A percentile compares a stretch with the other conserved stretches of the same genome.
These are phyloP conservation scores for Peromyscus eremicus DNA, from an alignment of 2,797 vertebrate species.

Conservation along the genomic window DNA sequence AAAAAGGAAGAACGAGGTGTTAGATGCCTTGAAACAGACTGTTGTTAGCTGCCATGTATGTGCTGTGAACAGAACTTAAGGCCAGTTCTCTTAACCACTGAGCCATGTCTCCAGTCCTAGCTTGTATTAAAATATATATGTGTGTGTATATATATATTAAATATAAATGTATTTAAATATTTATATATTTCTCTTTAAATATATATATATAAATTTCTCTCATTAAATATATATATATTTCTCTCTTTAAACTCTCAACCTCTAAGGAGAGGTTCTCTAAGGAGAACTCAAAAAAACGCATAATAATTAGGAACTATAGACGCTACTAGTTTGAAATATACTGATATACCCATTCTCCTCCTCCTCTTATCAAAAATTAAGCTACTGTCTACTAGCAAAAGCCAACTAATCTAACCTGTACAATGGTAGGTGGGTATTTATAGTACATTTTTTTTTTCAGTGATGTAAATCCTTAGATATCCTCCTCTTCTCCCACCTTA, in stretches of 20 bases:
- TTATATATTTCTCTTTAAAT: no score
- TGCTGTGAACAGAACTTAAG: not conserved
- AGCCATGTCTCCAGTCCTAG: not conserved
- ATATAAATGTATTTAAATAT: no score
- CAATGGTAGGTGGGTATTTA: not conserved
- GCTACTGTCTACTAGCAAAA: conserved; percentile 23
- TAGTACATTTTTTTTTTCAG: conserved; percentile 27
- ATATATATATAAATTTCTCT: no score
- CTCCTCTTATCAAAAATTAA: conserved; percentile 39
- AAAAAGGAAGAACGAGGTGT: not conserved
- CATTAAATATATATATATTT: no score
- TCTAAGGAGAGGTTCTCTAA: no score
- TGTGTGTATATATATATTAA: no score
- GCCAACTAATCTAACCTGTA: conserved; percentile 40
- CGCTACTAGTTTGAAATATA: conserved; percentile 40
- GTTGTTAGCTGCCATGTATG: not conserved
- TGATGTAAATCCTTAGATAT: conserved; percentile 28
- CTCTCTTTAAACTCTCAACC: not conserved
- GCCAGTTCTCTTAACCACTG: not conserved
- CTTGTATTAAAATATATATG: not conserved
- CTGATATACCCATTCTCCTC: not conserved
- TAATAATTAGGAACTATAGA: conserved; percentile 25
- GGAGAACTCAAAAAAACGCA: conserved; percentile 7
- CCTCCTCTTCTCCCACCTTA: not conserved
- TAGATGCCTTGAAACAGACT: not conserved